Percentiles rank a stretch among this genome's conserved stretches.
Evolutionary conservation across 1,140 invertebrate genomes (phyloP).

Genomic region (Ceratoteleas bidentatus): DNA sequence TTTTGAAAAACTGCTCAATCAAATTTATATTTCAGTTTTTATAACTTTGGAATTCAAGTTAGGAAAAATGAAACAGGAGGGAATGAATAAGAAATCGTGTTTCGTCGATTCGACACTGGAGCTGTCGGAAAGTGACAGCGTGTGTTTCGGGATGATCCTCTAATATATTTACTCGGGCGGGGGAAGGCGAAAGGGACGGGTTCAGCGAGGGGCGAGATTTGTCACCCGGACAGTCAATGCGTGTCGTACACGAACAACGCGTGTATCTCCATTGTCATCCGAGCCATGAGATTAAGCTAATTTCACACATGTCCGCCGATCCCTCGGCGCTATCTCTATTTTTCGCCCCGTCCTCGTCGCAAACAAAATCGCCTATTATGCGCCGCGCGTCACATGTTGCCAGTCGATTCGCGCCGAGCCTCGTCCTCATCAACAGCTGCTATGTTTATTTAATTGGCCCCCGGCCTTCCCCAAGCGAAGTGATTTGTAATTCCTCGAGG

Average conservation of each 20-base stretch:
- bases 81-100: no score
- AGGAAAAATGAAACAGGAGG: no score
- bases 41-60: no score
- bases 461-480: background rate
- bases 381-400: constrained; percentile 56
- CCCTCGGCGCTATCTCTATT: constrained; percentile 53
- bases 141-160: constrained; percentile 78
- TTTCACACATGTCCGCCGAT: constrained; percentile 82
- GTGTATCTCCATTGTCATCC: constrained; percentile 81
- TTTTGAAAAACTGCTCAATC: no score
- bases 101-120: no score
- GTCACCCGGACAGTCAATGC: constrained; percentile 74
- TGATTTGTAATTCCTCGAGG: constrained; percentile 11
- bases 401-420: constrained; percentile 22
- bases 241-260: constrained; percentile 77
- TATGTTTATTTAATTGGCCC: constrained; percentile 60
- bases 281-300: constrained; percentile 82
- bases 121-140: constrained; percentile 12
- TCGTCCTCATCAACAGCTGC: constrained; percentile 61
- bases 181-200: constrained; percentile 69
- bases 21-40: no score
- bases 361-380: constrained; percentile 52
- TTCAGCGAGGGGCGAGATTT: constrained; percentile 77
- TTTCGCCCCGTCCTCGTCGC: constrained; percentile 44
- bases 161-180: constrained; percentile 80